Evolutionary conservation across 64 coral and sea anemone genomes (phyloP), one percentile per base, ranked within the genome.

Genomic region (Stichodactyla mertensii): DNA sequence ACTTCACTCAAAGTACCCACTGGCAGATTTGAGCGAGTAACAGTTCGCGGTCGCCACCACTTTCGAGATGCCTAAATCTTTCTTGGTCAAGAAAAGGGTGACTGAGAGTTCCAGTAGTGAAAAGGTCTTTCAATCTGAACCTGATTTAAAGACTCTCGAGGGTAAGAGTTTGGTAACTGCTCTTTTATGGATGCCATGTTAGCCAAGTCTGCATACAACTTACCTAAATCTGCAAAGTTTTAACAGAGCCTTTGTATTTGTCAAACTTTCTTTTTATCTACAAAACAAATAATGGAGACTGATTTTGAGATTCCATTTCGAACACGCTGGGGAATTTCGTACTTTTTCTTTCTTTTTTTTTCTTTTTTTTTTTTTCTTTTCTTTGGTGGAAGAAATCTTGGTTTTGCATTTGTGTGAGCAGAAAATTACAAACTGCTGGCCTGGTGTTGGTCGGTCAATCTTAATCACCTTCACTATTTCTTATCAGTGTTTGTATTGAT

Each of bases 61-160:
- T 85, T 52, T 16, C 26, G 86, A 80, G n/a, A 96, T 96, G 94
- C 94, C 94, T 4, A 96, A 81, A 79, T 89, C 91, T 23, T 96
- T 96, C 56, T 83, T 96, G 12, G 94, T 96, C 59, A 96, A 96
- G 62, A 92, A 92, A 58, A 55, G 91, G 24, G 71, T 70, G 7
- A 20, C 18, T 26, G 20, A 22, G 36, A 15, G 79, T 45, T 71
- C 57, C 66, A 22, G 57, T 64, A 87, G 59, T 54, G 93, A 95
- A 28, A 85, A 74, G 27, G 27, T 58, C 71, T 16, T 71, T 62
- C 55, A 79, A 28, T 26, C 87, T 12, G 83, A 77, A 7, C 51
- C 88, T 71, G 84, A 91, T 55, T 64, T 77, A 77, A 86, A 70
- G 45, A 79, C 64, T 83, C 27, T 71, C 20, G 18, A 83, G 27